Percentiles rank a stretch among this genome's conserved stretches.
Evolutionary conservation across 2,797 vertebrate species (phyloP).

Genomic region (Melanotaenia pygmaea): DNA sequence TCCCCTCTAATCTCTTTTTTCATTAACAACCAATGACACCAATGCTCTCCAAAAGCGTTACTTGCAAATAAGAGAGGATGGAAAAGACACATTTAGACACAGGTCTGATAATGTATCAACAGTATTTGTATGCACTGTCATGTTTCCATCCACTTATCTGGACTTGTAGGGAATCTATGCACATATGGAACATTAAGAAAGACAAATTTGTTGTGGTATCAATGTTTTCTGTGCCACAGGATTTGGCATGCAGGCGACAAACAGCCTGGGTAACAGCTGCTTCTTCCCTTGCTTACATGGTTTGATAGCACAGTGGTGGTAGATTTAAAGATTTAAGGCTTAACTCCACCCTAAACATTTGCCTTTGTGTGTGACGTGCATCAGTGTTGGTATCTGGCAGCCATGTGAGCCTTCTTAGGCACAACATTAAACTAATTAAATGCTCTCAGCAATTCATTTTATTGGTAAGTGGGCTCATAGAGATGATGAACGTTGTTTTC

Average conservation of each 20-base stretch:
- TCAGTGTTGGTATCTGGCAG: constrained; percentile 23
- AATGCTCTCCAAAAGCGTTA: constrained; percentile 20
- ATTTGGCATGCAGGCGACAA: constrained; percentile 30
- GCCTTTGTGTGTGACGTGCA: constrained; percentile 28
- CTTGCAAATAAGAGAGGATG: constrained; percentile 12
- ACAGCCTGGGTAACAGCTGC: constrained; percentile 68
- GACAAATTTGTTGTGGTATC: constrained; percentile 19
- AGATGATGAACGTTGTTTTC: neutral
- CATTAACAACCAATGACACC: constrained; percentile 59
- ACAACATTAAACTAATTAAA: constrained; percentile 2
- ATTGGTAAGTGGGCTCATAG: neutral
- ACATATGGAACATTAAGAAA: constrained; percentile 13
- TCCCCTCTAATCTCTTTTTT: constrained; percentile 76
- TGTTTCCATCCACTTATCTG: constrained; percentile 15
- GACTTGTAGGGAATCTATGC: neutral
- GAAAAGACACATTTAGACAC: neutral
- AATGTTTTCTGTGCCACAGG: neutral
- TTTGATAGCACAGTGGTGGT: constrained; percentile 52
- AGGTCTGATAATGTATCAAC: neutral
- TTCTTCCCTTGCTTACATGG: constrained; percentile 31
- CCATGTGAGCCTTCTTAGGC: constrained; percentile 7
- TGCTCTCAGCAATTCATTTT: neutral
- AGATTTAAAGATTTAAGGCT: constrained; percentile 68
- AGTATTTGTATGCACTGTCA: neutral
- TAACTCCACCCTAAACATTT: constrained; percentile 53